Conservation (phyloP, 2,797 vertebrate species). For the Eurystomus glaucurus region DNA sequence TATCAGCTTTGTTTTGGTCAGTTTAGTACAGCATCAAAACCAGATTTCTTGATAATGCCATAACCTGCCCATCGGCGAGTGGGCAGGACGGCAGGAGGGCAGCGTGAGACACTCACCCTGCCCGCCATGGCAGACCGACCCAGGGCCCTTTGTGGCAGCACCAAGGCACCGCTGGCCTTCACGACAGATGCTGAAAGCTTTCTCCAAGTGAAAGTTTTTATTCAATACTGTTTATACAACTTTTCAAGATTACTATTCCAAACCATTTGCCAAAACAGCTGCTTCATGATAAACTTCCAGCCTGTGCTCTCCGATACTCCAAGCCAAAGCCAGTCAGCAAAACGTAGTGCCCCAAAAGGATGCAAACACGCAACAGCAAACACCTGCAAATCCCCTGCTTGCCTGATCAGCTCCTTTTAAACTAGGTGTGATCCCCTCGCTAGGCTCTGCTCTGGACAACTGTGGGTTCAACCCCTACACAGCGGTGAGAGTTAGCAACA, state of each 20-base stretch:
- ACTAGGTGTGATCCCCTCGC: neutral
- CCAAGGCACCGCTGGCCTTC: neutral
- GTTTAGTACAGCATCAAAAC: neutral
- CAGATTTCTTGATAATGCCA: neutral
- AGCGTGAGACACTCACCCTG: accelerated
- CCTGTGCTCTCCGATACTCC: neutral
- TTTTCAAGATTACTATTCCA: neutral
- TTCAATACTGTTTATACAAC: accelerated
- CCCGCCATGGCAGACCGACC: neutral
- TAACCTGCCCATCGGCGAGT: accelerated
- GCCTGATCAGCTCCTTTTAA: accelerated
- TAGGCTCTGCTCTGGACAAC: neutral
- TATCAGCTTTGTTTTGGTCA: neutral
- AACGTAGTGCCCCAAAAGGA: neutral
- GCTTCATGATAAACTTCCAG: neutral
- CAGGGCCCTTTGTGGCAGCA: neutral
- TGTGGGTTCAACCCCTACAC: neutral
- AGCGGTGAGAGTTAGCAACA: neutral
- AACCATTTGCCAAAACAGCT: neutral
- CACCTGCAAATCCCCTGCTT: neutral
- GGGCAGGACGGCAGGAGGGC: accelerated
- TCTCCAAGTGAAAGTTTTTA: neutral
- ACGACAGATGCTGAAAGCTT: neutral
- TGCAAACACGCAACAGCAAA: accelerated
- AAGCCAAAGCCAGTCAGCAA: neutral